phyloP scores from a whole-genome alignment of 2,797 vertebrate species.

The Manis javanica region DNA sequence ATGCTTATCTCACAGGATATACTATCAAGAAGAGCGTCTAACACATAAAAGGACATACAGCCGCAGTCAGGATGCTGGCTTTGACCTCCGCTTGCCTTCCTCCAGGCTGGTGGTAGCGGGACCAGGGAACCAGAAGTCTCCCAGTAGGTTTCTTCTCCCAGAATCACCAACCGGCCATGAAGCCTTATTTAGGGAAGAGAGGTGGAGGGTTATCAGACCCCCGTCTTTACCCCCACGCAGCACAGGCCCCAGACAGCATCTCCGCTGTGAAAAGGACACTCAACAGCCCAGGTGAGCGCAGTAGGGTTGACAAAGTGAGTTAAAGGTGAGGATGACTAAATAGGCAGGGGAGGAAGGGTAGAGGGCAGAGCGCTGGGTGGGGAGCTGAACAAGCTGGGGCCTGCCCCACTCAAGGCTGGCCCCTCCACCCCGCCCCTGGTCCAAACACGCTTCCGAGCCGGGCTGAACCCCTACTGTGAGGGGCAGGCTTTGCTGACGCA shows the following conservation, averaged over 20 bases:
- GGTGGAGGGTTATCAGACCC: background rate
- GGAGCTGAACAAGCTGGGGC: background rate
- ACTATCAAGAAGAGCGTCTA: background rate
- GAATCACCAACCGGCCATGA: background rate
- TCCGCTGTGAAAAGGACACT: background rate
- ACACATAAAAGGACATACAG: background rate
- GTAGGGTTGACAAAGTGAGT: background rate
- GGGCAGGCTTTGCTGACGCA: background rate
- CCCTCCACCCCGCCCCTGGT: background rate
- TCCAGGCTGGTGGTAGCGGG: background rate
- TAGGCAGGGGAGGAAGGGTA: fast-evolving
- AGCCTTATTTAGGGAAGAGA: background rate
- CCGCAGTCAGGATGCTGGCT: background rate
- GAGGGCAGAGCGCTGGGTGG: background rate
- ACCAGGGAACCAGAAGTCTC: background rate
- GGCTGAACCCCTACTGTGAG: fast-evolving
- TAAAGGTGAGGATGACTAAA: background rate
- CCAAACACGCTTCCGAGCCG: background rate
- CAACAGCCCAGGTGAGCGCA: background rate
- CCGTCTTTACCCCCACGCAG: fast-evolving
- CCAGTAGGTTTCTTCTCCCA: background rate
- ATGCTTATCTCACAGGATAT: background rate
- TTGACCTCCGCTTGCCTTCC: background rate
- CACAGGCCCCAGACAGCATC: background rate
- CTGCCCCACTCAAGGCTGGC: background rate